These are phyloP conservation scores for Eucera pruinosa DNA, from an alignment of 2,888 invertebrate species.

Conservation along the genomic window DNA sequence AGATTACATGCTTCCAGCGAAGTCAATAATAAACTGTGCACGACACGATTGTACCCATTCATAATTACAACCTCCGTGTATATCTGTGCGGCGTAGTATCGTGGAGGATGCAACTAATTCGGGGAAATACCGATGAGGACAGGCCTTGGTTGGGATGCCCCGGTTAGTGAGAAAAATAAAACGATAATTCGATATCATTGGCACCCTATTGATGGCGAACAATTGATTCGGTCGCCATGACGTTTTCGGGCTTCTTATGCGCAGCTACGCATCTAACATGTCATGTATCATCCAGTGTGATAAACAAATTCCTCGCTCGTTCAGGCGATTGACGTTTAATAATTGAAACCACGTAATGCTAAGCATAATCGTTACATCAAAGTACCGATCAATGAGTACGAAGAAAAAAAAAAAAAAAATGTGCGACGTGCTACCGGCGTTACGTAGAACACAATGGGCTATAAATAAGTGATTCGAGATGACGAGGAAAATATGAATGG, in stretches of 20 bases:
- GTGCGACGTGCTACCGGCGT: background rate
- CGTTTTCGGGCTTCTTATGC: slow-evolving; percentile 70
- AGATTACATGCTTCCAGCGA: slow-evolving; percentile 28
- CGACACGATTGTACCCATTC: slow-evolving; percentile 26
- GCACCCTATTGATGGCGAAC: slow-evolving; percentile 59
- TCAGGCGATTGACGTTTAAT: slow-evolving; percentile 70
- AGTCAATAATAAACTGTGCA: slow-evolving; percentile 35
- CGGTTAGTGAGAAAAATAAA: slow-evolving; percentile 62
- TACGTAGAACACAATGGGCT: background rate
- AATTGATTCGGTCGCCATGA: slow-evolving; percentile 56
- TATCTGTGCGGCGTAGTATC: slow-evolving; percentile 1
- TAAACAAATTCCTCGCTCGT: slow-evolving; percentile 75
- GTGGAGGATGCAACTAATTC: slow-evolving; percentile 35
- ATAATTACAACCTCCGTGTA: background rate
- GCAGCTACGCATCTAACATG: slow-evolving; percentile 53
- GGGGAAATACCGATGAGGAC: slow-evolving; percentile 28
- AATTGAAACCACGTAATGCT: slow-evolving; percentile 53
- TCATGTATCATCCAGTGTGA: slow-evolving; percentile 49
- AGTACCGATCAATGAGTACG: background rate
- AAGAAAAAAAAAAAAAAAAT: background rate
- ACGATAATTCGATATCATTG: slow-evolving; percentile 70
- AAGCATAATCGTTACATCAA: slow-evolving; percentile 30
- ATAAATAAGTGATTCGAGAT: background rate
- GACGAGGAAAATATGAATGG: background rate
- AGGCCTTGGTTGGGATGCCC: slow-evolving; percentile 13